phyloP scores from a whole-genome alignment of 2,888 invertebrate species.

The Operophtera brumata region DNA sequence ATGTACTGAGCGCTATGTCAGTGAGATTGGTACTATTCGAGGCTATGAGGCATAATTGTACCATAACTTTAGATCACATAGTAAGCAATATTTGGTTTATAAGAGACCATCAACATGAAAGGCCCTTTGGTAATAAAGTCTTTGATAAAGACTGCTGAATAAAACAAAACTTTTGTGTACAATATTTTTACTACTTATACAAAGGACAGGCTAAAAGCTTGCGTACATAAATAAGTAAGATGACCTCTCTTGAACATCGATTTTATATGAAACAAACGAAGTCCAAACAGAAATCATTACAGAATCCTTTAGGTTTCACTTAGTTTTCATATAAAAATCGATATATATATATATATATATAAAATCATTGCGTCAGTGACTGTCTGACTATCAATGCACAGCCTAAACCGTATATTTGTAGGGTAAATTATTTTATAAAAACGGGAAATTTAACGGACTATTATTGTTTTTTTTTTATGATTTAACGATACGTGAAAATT shows the following conservation, averaged over 20 bases:
- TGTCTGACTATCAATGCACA: too few relatives aligned
- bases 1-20: too few relatives aligned
- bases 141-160: constrained; percentile 10
- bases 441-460: too few relatives aligned
- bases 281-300: background rate
- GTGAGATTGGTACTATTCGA: too few relatives aligned
- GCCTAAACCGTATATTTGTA: too few relatives aligned
- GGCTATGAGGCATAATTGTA: background rate
- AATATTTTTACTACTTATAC: constrained; percentile 11
- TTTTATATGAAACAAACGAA: background rate
- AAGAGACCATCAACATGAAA: constrained; percentile 10
- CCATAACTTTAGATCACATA: background rate
- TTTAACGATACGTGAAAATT: too few relatives aligned
- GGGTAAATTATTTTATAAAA: too few relatives aligned
- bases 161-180: constrained; percentile 11
- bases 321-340: too few relatives aligned
- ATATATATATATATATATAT: too few relatives aligned
- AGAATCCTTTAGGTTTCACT: too few relatives aligned
- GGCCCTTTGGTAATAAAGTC: constrained; percentile 1
- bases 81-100: background rate
- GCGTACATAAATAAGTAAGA: constrained; percentile 9
- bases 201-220: constrained; percentile 8
- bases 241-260: background rate
- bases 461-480: too few relatives aligned
- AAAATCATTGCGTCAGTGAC: too few relatives aligned